phyloP scores from a whole-genome alignment of 2,888 invertebrate genomes.

The Callyntrura sp. region DNA sequence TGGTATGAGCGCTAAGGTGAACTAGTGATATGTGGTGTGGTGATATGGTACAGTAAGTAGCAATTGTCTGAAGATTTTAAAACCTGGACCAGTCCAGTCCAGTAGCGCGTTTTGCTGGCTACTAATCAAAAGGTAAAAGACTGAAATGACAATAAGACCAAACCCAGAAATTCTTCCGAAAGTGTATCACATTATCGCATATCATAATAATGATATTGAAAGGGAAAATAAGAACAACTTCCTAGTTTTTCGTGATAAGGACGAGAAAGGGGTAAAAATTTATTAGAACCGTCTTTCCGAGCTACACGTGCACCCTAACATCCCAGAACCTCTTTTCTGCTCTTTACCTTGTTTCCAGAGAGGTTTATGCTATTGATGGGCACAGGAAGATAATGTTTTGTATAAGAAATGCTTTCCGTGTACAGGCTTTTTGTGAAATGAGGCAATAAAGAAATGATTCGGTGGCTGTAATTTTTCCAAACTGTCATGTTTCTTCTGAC shows the following conservation, averaged over 20 bases:
- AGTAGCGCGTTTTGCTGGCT: background rate
- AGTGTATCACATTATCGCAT: slow-evolving; percentile 45
- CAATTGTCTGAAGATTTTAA: too few species aligned
- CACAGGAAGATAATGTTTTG: slow-evolving; percentile 43
- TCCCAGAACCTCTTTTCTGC: background rate
- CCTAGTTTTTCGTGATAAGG: slow-evolving; percentile 45
- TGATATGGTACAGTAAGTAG: too few species aligned
- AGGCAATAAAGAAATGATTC: slow-evolving; percentile 76
- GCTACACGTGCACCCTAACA: slow-evolving; percentile 16
- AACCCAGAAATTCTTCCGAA: slow-evolving; percentile 60
- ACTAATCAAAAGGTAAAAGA: background rate
- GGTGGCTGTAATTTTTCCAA: slow-evolving; percentile 75
- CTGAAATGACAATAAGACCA: slow-evolving; percentile 37
- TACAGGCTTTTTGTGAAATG: slow-evolving; percentile 29
- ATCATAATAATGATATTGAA: slow-evolving; percentile 19
- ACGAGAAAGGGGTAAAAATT: slow-evolving; percentile 30
- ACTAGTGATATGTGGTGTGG: too few species aligned
- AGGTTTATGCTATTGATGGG: slow-evolving; percentile 29
- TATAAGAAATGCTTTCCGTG: background rate
- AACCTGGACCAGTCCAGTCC: background rate
- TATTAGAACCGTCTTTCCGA: background rate
- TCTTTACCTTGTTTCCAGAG: background rate
- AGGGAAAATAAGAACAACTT: slow-evolving; percentile 49
- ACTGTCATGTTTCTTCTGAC: slow-evolving; percentile 74
- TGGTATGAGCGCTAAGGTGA: too few species aligned